These are phyloP conservation scores for Agrenia bidenticulata DNA, from an alignment of 2,888 invertebrate genomes.

Conservation along the genomic window DNA sequence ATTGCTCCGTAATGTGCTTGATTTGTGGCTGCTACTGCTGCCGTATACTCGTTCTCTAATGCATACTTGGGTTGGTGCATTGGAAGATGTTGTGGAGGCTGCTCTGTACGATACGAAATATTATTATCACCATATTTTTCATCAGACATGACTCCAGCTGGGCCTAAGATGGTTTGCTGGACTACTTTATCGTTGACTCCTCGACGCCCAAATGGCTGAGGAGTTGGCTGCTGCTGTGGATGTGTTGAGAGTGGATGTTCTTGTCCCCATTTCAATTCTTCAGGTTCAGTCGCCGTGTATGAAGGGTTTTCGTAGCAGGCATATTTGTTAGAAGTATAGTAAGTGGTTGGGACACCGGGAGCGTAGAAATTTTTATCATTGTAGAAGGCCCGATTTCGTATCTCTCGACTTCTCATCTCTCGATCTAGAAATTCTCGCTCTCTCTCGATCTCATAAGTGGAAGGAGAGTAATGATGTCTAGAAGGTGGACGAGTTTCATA, in stretches of 20 bases:
- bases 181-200: not conserved
- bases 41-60: conserved; percentile 1
- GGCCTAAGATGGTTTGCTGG: conserved; percentile 24
- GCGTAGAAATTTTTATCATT: conserved; percentile 17
- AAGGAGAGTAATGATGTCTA: conserved; percentile 8
- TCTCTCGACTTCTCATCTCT: conserved; percentile 27
- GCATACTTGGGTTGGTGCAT: not conserved
- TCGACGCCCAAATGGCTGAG: not conserved
- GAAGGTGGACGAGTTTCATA: conserved; percentile 12
- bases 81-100: not conserved
- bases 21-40: conserved; percentile 10
- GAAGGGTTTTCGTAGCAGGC: conserved; percentile 53
- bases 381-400: conserved; percentile 5
- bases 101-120: not conserved
- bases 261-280: conserved; percentile 46
- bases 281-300: conserved; percentile 52
- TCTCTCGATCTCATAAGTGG: conserved; percentile 31
- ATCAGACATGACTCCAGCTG: not conserved
- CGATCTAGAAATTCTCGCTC: conserved; percentile 39
- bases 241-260: conserved; percentile 20
- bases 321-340: conserved; percentile 48
- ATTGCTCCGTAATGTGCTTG: not conserved
- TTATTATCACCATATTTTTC: conserved; percentile 6
- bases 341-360: conserved; percentile 33
- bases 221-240: conserved; percentile 27